These are phyloP conservation scores for Drymonia ruficornis DNA, from an alignment of 2,888 invertebrate species.

Conservation along the genomic window DNA sequence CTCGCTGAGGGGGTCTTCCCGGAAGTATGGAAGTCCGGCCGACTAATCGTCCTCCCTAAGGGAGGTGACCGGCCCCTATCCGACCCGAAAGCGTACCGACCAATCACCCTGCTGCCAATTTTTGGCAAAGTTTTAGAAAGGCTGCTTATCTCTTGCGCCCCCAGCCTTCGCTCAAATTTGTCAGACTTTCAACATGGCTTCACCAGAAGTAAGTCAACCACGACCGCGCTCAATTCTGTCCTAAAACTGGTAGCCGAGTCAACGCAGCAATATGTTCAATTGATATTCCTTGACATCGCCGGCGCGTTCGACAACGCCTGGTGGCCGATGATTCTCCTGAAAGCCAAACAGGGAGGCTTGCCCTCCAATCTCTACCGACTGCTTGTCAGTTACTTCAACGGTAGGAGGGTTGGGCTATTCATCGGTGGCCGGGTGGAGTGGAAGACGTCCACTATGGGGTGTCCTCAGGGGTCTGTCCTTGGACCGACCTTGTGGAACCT, in stretches of 20 bases:
- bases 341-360: slow-evolving; percentile 30
- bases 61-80: slow-evolving; percentile 28
- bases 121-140: slow-evolving; percentile 47
- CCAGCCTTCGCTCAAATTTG: slow-evolving; percentile 6
- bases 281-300: slow-evolving; percentile 40
- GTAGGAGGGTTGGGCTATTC: slow-evolving; percentile 24
- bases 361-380: slow-evolving; percentile 39
- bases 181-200: slow-evolving; percentile 46
- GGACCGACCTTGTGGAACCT: slow-evolving; percentile 36
- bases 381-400: slow-evolving; percentile 34
- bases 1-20: slow-evolving; percentile 36
- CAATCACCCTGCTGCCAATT: slow-evolving; percentile 40
- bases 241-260: not conserved
- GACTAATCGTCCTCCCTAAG: slow-evolving; percentile 36
- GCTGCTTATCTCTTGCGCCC: slow-evolving; percentile 27
- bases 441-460: slow-evolving; percentile 33
- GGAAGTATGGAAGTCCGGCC: slow-evolving; percentile 33
- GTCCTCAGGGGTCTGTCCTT: slow-evolving; percentile 38
- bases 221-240: slow-evolving; percentile 27
- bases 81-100: slow-evolving; percentile 40
- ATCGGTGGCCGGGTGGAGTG: slow-evolving; percentile 19
- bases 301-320: slow-evolving; percentile 48
- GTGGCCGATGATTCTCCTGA: slow-evolving; percentile 48
- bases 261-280: slow-evolving; percentile 28
- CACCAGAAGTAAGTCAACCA: slow-evolving; percentile 33